Conservation (phyloP, 1,140 invertebrate species). For the Hormaphis cornu region DNA sequence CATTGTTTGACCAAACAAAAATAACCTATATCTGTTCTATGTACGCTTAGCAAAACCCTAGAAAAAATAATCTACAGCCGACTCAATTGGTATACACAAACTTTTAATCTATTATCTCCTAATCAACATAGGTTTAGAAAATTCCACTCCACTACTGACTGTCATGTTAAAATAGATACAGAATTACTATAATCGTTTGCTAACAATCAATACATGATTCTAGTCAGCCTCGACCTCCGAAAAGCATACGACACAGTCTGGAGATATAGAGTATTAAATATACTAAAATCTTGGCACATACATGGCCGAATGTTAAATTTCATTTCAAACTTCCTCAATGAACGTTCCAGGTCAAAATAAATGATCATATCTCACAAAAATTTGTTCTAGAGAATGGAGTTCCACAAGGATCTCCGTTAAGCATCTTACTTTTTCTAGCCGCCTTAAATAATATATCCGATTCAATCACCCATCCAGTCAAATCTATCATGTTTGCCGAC, state of each 20-base stretch:
- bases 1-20: too few relatives aligned
- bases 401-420: not conserved
- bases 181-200: not conserved
- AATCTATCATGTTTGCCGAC: not conserved
- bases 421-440: not conserved
- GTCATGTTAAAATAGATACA: not conserved
- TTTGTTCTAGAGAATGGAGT: not conserved
- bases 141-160: not conserved
- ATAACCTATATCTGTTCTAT: constrained; percentile 49
- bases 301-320: not conserved
- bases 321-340: not conserved
- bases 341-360: not conserved
- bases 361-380: not conserved
- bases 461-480: not conserved
- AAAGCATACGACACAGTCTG: not conserved
- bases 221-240: not conserved
- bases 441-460: not conserved
- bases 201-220: not conserved
- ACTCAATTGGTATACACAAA: not conserved
- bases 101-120: not conserved
- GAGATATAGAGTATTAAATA: not conserved
- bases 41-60: not conserved
- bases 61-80: not conserved
- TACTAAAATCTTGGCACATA: not conserved
- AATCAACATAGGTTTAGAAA: not conserved